Conservation (phyloP, 2,113 vertebrate genomes). For the Callipepla californica region DNA sequence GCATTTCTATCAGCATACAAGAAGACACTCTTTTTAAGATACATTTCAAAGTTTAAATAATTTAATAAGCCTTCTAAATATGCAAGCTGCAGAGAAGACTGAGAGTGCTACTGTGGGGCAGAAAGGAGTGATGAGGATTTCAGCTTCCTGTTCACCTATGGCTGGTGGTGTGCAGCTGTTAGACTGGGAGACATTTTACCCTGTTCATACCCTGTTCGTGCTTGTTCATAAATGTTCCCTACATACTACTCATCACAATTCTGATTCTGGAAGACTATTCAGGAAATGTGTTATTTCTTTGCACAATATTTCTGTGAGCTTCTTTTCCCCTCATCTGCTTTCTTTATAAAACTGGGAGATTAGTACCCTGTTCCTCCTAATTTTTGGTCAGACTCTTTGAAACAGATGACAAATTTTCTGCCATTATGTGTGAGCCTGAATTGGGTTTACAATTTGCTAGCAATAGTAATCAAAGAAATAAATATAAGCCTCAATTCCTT, state of each 20-base stretch:
- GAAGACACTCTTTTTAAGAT: not conserved
- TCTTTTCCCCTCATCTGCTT: not conserved
- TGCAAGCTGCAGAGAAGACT: not conserved
- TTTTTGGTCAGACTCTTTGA: not conserved
- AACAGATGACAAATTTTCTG: not conserved
- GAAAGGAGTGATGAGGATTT: not conserved
- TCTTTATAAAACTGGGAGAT: not conserved
- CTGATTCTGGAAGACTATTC: not conserved
- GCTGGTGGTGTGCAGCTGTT: not conserved
- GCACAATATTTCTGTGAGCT: not conserved
- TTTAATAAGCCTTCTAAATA: not conserved
- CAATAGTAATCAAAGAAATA: not conserved
- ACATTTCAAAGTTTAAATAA: not conserved
- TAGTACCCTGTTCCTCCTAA: not conserved
- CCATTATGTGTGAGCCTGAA: not conserved
- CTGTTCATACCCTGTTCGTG: not conserved
- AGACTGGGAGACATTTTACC: not conserved
- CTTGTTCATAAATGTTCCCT: not conserved
- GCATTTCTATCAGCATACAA: not conserved
- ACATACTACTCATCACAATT: not conserved
- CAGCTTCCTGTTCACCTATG: not conserved
- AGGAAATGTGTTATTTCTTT: not conserved
- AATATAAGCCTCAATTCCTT: not conserved
- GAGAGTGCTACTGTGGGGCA: not conserved
- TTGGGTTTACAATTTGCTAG: not conserved